phyloP scores from a whole-genome alignment of 2,888 invertebrate species.

The Vesta saturnalis region DNA sequence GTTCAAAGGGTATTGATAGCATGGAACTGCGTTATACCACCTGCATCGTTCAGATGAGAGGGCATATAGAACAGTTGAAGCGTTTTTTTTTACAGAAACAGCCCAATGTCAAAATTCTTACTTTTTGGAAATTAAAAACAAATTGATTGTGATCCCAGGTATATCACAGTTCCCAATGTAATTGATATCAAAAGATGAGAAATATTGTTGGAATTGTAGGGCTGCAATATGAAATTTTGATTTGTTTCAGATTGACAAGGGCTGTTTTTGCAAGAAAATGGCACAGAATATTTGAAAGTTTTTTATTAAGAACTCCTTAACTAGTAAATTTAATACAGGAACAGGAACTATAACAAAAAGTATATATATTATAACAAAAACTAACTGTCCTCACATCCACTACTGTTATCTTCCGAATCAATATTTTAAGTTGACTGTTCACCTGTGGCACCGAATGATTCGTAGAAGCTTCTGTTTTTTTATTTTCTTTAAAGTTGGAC shows the following conservation, averaged over 20 bases:
- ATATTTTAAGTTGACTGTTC: neutral
- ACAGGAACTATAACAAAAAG: too few relatives aligned
- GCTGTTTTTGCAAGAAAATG: too few relatives aligned
- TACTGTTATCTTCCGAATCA: neutral
- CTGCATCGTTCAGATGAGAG: too few relatives aligned
- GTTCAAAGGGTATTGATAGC: too few relatives aligned
- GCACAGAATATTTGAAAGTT: neutral
- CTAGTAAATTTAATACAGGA: too few relatives aligned
- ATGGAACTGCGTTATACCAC: too few relatives aligned
- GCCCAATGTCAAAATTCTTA: neutral
- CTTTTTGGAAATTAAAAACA: too few relatives aligned
- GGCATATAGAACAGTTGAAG: too few relatives aligned
- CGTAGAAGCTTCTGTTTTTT: neutral
- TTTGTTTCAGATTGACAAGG: neutral
- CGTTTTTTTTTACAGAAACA: neutral
- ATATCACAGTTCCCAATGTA: too few relatives aligned
- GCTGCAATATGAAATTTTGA: neutral
- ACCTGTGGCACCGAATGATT: neutral
- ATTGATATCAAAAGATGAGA: neutral
- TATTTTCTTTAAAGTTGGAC: too few relatives aligned
- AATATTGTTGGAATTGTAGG: neutral
- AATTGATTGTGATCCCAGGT: neutral
- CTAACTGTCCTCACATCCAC: neutral
- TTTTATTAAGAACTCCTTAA: neutral
- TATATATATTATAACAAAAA: neutral